phyloP scores from a whole-genome alignment of 2,797 vertebrate species.

The Sebastes kiyomatsui region DNA sequence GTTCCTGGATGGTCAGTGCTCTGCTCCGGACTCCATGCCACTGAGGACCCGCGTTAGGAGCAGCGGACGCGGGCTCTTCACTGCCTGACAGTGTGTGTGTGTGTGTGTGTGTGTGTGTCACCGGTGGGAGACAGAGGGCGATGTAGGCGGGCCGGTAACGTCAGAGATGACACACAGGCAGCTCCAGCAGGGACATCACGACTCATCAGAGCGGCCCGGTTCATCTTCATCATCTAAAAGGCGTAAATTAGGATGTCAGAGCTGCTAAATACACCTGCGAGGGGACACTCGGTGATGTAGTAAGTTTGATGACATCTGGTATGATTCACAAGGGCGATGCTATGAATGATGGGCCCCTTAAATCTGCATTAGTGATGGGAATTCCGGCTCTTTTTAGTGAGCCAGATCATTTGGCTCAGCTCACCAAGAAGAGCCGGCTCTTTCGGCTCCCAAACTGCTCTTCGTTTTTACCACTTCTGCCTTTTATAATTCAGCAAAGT shows the following conservation, averaged over 20 bases:
- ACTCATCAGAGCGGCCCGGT: conserved; percentile 45
- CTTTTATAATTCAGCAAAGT: too few relatives aligned
- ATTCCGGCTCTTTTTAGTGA: too few relatives aligned
- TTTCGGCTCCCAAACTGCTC: too few relatives aligned
- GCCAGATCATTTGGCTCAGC: too few relatives aligned
- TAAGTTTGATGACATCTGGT: neutral
- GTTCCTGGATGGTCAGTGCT: conserved; percentile 72
- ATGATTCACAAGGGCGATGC: neutral
- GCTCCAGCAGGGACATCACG: conserved; percentile 56
- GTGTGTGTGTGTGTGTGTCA: conserved; percentile 8
- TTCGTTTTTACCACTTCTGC: too few relatives aligned
- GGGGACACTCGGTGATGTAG: neutral
- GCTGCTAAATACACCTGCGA: neutral
- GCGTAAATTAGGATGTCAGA: neutral
- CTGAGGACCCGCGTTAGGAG: conserved; percentile 33
- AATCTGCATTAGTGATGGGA: neutral
- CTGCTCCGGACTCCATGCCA: conserved; percentile 75
- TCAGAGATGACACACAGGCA: conserved; percentile 70
- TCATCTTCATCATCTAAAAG: neutral
- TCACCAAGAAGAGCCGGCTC: too few relatives aligned
- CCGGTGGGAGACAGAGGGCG: conserved; percentile 37
- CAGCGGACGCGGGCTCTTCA: conserved; percentile 37
- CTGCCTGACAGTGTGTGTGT: conserved; percentile 5
- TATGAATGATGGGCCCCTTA: neutral
- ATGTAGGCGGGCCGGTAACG: conserved; percentile 67